Base-by-base conservation (phyloP, 1,140 invertebrate genomes). In the Chlorops oryzae region DNA sequence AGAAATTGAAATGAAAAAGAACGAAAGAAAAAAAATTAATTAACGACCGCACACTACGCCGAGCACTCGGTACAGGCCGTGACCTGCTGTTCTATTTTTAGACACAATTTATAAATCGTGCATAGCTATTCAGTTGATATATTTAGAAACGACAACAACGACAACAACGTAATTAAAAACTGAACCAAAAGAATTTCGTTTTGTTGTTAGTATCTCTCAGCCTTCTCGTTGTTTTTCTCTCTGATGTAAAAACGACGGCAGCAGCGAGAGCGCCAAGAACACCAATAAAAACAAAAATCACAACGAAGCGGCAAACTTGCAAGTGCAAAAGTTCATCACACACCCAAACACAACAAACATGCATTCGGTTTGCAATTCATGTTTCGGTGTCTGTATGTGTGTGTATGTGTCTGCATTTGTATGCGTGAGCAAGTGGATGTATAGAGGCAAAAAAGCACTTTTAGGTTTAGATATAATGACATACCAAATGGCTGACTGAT, bases 81-180 rank as follows among this genome's bases (percentile, higher is more conserved):
- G 65, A 69, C 65, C 65, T 69, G 65, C 53, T 58, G 57, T 64
- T 68, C 63, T 69, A 69, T 65, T 62, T 68, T 56, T 69, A 68
- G 61, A 55, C 52, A 57, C 60, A 54, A n/a, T 62, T 67, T 67
- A 67, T 67, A 67, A 67, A 67, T 65, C 62, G 64, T 66, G 64
- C 64, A 66, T 66, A 61, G 59, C 64, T 67, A 61, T 61, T 48
- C 54, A 60, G n/a, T n/a, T n/a, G n/a, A 54, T 66, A 66, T 64
- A 66, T 66, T 66, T 66, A 66, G 64, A 63, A 68, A 35, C 38
- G 51, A 52, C 52, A 47, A 43, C 37, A 50, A 52, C 41, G 51
- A 44, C 48, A 59, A 52, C 35, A 54, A 53, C 25, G 52, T 42
- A 43, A 48, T 51, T 32, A 43, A 52, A 49, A 34, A 47, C 23